Percentiles rank a stretch among this genome's conserved stretches.
Conservation (phyloP, 2,797 vertebrate genomes). For the Sorex maritimensis region DNA sequence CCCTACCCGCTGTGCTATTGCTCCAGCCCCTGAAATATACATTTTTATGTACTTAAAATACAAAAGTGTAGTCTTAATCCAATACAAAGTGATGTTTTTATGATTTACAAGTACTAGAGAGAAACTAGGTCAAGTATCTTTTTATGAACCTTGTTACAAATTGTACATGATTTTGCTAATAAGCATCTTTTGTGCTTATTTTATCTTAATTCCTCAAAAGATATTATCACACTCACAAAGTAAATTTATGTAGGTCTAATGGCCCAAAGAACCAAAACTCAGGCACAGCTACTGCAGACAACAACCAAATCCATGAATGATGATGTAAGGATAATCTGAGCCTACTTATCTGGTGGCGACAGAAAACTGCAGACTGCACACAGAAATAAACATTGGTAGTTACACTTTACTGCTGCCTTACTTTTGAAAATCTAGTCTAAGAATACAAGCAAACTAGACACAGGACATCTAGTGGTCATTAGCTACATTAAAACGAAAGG, state of each 20-base stretch:
- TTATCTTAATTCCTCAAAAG: conserved; percentile 66
- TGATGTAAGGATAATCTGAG: conserved; percentile 6
- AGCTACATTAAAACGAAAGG: conserved; percentile 35
- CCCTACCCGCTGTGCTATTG: too few species aligned
- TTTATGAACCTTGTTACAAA: conserved; percentile 49
- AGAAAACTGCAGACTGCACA: conserved; percentile 21
- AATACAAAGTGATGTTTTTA: conserved; percentile 28
- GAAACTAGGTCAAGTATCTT: conserved; percentile 48
- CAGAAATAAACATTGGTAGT: conserved; percentile 54
- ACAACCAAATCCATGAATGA: conserved; percentile 27
- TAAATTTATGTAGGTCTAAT: conserved; percentile 53
- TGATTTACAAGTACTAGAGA: conserved; percentile 51
- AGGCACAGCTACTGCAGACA: not conserved
- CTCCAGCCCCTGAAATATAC: too few species aligned
- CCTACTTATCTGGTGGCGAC: conserved; percentile 29
- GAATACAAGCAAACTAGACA: conserved; percentile 4
- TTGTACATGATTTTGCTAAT: conserved; percentile 7
- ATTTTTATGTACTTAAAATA: too few species aligned
- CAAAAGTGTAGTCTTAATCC: conserved; percentile 4
- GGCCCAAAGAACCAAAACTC: conserved; percentile 12
- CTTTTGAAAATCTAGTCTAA: conserved; percentile 55
- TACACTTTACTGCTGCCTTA: not conserved
- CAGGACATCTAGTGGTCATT: conserved; percentile 35
- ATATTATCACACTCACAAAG: conserved; percentile 56
- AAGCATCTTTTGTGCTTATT: conserved; percentile 62